These are phyloP conservation scores for Oryzias curvinotus DNA, from an alignment of 2,113 vertebrate genomes.

Conservation along the genomic window DNA sequence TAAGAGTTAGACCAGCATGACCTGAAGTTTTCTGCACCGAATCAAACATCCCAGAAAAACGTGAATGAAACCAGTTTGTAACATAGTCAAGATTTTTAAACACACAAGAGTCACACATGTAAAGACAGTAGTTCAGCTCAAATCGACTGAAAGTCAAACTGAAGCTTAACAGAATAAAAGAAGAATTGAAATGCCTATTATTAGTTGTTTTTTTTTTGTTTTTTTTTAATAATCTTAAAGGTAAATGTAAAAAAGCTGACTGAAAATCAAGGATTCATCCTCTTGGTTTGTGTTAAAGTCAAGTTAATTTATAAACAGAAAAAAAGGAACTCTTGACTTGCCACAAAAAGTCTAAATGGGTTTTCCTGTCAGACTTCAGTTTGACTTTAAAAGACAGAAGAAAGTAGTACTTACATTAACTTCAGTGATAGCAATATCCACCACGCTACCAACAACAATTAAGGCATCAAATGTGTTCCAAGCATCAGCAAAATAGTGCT, in stretches of 20 bases:
- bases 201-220: no score
- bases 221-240: no score
- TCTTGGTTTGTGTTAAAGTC: no score
- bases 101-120: slow-evolving; percentile 13
- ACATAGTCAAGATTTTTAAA: slow-evolving; percentile 22
- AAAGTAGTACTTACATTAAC: slow-evolving; percentile 93
- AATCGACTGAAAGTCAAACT: slow-evolving; percentile 48
- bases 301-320: no score
- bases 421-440: slow-evolving; percentile 99
- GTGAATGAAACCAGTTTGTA: slow-evolving; percentile 18
- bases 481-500: slow-evolving; percentile 99
- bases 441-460: slow-evolving; percentile 99
- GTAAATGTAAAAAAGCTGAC: no score
- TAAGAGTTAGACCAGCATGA: slow-evolving; percentile 70
- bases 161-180: slow-evolving; percentile 67
- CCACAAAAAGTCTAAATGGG: slow-evolving; percentile 6
- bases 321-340: no score
- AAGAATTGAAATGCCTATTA: no score
- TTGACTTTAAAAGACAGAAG: slow-evolving; percentile 67
- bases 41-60: slow-evolving; percentile 39
- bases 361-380: slow-evolving; percentile 73
- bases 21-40: slow-evolving; percentile 25
- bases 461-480: slow-evolving; percentile 99
- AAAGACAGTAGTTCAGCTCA: slow-evolving; percentile 17
- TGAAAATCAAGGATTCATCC: no score